phyloP scores from a whole-genome alignment of 2,797 vertebrate species.

The Sebastolobus altivelis region DNA sequence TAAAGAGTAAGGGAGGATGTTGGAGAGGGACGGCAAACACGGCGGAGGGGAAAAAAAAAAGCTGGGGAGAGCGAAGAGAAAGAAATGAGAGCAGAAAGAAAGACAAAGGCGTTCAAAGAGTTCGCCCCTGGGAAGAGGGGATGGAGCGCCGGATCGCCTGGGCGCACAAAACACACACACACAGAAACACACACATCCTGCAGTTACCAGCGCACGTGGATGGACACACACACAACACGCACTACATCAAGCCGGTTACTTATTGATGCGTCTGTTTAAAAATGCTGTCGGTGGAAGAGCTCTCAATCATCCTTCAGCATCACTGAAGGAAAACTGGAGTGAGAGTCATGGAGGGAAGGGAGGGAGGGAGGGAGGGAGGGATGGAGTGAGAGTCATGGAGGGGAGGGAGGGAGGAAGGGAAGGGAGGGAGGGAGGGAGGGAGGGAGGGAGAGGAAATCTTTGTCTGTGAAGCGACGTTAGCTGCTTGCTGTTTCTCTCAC shows the following conservation, averaged over 20 bases:
- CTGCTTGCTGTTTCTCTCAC: conserved; percentile 38
- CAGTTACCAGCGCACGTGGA: not conserved
- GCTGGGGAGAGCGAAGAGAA: conserved; percentile 12
- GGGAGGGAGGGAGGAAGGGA: not conserved
- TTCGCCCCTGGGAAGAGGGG: conserved; percentile 50
- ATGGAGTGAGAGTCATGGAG: not conserved
- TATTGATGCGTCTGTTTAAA: conserved; percentile 73
- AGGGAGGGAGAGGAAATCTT: conserved; percentile 29
- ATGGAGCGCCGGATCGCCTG: conserved; percentile 35
- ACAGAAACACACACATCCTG: not conserved
- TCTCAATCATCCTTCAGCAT: conserved; percentile 70
- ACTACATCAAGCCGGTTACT: conserved; percentile 64
- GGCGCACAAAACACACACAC: conserved; percentile 3
- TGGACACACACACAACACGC: conserved; percentile 1
- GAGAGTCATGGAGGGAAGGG: not conserved
- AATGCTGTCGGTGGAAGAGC: conserved; percentile 58
- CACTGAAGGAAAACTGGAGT: conserved; percentile 52
- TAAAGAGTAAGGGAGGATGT: conserved; percentile 27
- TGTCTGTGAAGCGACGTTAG: conserved; percentile 52
- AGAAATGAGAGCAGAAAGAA: conserved; percentile 42
- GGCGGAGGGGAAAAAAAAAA: not conserved
- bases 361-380: not conserved
- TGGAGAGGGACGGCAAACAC: conserved; percentile 26
- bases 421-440: not conserved
- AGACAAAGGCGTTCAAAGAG: conserved; percentile 61